Conservation (phyloP, 2,888 invertebrate genomes). For the Dynastes tityus region DNA sequence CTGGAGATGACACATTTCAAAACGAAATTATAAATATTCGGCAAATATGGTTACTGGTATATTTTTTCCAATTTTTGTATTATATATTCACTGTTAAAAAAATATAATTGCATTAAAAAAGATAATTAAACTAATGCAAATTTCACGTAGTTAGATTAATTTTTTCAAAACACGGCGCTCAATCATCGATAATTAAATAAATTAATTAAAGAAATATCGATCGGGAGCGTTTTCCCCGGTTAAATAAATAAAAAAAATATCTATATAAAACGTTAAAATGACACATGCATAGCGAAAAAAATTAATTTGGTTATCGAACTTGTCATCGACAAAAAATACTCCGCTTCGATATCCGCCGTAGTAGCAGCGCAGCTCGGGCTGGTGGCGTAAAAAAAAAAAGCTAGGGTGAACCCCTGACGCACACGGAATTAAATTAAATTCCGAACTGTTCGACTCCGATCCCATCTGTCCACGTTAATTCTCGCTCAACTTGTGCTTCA, state of each 20-base stretch:
- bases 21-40: too few relatives aligned
- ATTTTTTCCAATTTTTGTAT: too few relatives aligned
- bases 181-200: slow-evolving; percentile 1
- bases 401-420: slow-evolving; percentile 19
- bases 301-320: slow-evolving; percentile 25
- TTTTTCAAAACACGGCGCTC: too few relatives aligned
- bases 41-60: too few relatives aligned
- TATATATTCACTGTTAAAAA: too few relatives aligned
- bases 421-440: slow-evolving; percentile 43
- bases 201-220: slow-evolving; percentile 20
- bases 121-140: too few relatives aligned
- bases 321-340: slow-evolving; percentile 21
- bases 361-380: background rate
- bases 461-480: slow-evolving; percentile 46
- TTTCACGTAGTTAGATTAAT: too few relatives aligned
- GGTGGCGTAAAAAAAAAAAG: background rate
- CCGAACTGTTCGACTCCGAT: slow-evolving; percentile 40
- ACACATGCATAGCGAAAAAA: slow-evolving; percentile 15
- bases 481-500: slow-evolving; percentile 47
- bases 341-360: background rate
- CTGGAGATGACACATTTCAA: too few relatives aligned
- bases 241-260: background rate
- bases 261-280: slow-evolving; percentile 8
- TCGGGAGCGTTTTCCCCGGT: background rate
- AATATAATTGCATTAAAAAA: too few relatives aligned